A percentile compares a stretch with the other conserved stretches of the same genome.
phyloP scores from a whole-genome alignment of 2,113 vertebrate species.

The cattle (Bos taurus) region DNA sequence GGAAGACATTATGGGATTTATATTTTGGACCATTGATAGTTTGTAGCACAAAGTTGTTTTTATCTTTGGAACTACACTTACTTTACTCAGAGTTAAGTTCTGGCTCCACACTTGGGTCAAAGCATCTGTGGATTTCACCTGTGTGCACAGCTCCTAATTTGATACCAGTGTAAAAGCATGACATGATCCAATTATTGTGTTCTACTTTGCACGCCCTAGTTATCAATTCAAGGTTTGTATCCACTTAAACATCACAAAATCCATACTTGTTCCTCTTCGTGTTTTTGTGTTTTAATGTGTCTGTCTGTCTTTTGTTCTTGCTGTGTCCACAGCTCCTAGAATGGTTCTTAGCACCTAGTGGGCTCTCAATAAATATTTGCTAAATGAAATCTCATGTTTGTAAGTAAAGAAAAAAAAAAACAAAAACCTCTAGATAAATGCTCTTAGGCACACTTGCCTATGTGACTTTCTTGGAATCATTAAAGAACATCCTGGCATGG shows the following conservation, averaged over 20 bases:
- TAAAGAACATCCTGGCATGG: background rate
- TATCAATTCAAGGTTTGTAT: background rate
- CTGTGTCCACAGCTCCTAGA: background rate
- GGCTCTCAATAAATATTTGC: background rate
- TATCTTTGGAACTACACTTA: background rate
- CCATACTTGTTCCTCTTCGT: background rate
- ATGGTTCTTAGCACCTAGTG: background rate
- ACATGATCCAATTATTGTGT: background rate
- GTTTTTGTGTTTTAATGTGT: background rate
- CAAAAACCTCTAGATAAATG: background rate
- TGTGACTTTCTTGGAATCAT: background rate
- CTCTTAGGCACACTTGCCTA: background rate
- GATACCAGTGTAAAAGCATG: background rate
- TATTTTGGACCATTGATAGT: background rate
- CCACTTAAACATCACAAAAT: background rate
- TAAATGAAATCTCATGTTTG: background rate
- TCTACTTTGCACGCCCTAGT: background rate
- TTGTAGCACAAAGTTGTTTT: background rate
- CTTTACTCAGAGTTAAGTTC: background rate
- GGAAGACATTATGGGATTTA: background rate
- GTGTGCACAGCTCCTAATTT: background rate
- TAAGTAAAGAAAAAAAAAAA: background rate
- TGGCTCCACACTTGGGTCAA: background rate
- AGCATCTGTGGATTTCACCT: background rate
- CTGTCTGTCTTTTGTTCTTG: background rate